A percentile compares a stretch with the other conserved stretches of the same genome.
phyloP scores from a whole-genome alignment of 1,140 invertebrate species.

The Neodiprion fabricii region DNA sequence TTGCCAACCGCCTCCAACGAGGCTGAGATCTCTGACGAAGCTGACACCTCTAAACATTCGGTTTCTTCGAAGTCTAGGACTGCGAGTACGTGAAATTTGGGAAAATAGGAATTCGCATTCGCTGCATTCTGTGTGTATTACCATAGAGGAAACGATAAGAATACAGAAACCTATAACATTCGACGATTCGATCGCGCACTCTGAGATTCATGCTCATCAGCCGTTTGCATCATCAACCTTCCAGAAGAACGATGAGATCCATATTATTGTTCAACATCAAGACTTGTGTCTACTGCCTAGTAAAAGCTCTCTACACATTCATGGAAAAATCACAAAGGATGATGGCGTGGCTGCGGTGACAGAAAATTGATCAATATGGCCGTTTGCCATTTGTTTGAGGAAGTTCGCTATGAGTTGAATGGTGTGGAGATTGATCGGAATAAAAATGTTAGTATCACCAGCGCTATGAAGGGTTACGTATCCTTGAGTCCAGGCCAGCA shows the following conservation, averaged over 20 bases:
- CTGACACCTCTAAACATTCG: conserved; percentile 29
- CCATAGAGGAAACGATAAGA: conserved; percentile 31
- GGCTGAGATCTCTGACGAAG: conserved; percentile 14
- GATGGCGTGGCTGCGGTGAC: conserved; percentile 23
- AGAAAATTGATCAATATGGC: conserved; percentile 46
- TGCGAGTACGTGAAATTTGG: neutral
- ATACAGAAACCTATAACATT: conserved; percentile 19
- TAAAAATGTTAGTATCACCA: no score
- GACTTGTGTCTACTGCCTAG: conserved; percentile 47
- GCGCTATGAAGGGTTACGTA: no score
- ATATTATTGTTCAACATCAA: conserved; percentile 52
- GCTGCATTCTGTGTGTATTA: neutral
- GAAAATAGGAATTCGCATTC: neutral
- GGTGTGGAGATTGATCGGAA: no score
- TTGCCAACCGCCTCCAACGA: conserved; percentile 17
- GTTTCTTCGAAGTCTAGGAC: conserved; percentile 31
- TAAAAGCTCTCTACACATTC: conserved; percentile 44
- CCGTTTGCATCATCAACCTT: conserved; percentile 45
- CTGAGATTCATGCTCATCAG: conserved; percentile 10
- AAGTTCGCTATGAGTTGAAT: conserved; percentile 32
- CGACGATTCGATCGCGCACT: no score
- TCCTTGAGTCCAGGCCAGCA: no score
- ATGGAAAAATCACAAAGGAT: conserved; percentile 36
- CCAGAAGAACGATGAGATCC: conserved; percentile 48
- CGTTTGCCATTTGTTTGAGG: conserved; percentile 53